Conservation (phyloP, 2,113 vertebrate species). For the Murina feae region DNA sequence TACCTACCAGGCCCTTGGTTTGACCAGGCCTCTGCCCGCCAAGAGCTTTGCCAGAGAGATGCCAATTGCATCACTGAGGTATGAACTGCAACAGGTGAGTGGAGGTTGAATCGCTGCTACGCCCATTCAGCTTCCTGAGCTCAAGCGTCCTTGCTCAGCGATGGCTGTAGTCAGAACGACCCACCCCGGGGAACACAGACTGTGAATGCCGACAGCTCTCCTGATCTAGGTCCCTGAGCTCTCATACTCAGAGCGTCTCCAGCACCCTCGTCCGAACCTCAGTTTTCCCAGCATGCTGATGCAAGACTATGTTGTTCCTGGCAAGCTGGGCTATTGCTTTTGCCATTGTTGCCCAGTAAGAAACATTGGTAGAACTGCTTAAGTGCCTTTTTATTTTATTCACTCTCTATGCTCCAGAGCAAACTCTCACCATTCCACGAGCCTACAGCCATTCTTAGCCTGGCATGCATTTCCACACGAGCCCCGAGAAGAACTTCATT, state of each 20-base stretch:
- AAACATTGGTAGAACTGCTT: background rate
- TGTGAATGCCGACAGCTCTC: background rate
- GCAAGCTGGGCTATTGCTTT: background rate
- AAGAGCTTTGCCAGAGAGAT: background rate
- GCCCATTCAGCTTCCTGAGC: background rate
- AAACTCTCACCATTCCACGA: background rate
- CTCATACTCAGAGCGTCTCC: background rate
- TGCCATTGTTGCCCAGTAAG: constrained; percentile 9
- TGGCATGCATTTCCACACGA: background rate
- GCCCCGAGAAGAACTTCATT: background rate
- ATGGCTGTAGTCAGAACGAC: background rate
- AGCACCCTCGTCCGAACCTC: background rate
- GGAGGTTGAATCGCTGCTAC: background rate
- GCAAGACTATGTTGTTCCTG: background rate
- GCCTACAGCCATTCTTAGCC: background rate
- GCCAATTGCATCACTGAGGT: background rate
- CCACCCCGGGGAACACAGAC: background rate
- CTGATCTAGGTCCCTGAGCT: background rate
- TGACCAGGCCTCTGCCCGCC: background rate
- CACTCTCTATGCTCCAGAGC: background rate
- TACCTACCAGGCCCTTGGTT: background rate
- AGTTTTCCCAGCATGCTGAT: background rate
- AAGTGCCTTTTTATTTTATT: constrained; percentile 1
- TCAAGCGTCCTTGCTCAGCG: background rate
- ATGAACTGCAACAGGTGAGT: no score